Conservation (phyloP, 2,888 invertebrate genomes). For the Anaspis maculata region DNA sequence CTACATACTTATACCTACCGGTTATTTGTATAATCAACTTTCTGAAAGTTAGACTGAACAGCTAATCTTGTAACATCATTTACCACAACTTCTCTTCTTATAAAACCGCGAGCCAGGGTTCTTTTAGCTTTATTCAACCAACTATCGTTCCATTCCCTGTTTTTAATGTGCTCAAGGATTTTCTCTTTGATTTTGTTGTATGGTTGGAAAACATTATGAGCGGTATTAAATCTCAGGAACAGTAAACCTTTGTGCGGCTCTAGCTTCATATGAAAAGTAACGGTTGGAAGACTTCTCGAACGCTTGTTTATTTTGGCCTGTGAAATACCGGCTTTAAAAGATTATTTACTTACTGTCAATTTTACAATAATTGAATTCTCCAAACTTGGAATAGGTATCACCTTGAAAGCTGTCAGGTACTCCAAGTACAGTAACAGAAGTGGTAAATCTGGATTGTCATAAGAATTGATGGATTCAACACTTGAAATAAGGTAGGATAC, state of each 20-base stretch:
- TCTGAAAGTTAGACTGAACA: conserved; percentile 62
- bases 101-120: conserved; percentile 78
- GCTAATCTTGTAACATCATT: conserved; percentile 65
- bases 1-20: too few relatives aligned
- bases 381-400: too few relatives aligned
- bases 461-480: conserved; percentile 57
- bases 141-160: conserved; percentile 68
- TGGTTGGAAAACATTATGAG: conserved; percentile 78
- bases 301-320: too few relatives aligned
- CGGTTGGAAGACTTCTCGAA: too few relatives aligned
- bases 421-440: conserved; percentile 71
- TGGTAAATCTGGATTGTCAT: conserved; percentile 56
- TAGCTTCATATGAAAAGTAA: too few relatives aligned
- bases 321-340: too few relatives aligned
- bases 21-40: conserved; percentile 59
- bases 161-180: too few relatives aligned
- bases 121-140: conserved; percentile 77
- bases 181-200: too few relatives aligned
- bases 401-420: conserved; percentile 81
- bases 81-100: conserved; percentile 72
- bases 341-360: too few relatives aligned
- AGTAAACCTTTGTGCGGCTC: conserved; percentile 61
- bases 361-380: too few relatives aligned
- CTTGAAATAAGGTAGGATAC: conserved; percentile 61
- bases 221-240: conserved; percentile 63